Base-by-base conservation (phyloP, 2,113 vertebrate genomes). In the Accipiter virgatus region DNA sequence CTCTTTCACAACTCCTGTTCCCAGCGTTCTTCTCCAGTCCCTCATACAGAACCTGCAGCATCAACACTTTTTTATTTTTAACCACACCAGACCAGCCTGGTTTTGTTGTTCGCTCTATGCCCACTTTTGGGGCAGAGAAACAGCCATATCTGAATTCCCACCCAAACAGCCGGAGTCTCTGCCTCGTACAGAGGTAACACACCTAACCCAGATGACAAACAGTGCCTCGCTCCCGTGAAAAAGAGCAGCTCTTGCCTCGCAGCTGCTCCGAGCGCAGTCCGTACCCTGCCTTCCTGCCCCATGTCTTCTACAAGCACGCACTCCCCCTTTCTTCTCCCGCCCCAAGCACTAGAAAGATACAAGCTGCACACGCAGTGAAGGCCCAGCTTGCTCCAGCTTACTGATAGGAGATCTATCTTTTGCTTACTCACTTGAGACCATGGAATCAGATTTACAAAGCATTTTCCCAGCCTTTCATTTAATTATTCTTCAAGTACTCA, bases 401-500 rank as follows among this genome's bases (percentile, higher is more conserved):
- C 56, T 53, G 63, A 77, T 0, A 81, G 31, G 50, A 66, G 42
- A 55, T 87, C 48, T 85, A 4, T 61, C 36, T 61, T 77, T 70
- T 70, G 40, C 32, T 94, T 73, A 38, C 62, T 83, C 80, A 80
- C 29, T 75, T 21, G 3, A 90, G 82, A 77, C 34, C 40, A n/a
- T 0, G 55, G 45, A 93, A 92, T 90, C 62, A 83, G 50, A 80
- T 83, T 91, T 93, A 85, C 38, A 89, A 43, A 91, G 66, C 40
- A 68, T 81, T 78, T 88, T 52, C 48, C 38, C 78, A 86, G 38
- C 63, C 29, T 93, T 83, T 83, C 83, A 67, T 56, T 83, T 78
- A 88, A 97, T 70, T 83, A 84, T 65, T 86, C 78, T 82, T 97
- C 62, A 81, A 88, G 53, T 88, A 97, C 92, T 95, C 83, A 53